Conservation (phyloP, 1,140 invertebrate species). For the Ceratina australensis region DNA sequence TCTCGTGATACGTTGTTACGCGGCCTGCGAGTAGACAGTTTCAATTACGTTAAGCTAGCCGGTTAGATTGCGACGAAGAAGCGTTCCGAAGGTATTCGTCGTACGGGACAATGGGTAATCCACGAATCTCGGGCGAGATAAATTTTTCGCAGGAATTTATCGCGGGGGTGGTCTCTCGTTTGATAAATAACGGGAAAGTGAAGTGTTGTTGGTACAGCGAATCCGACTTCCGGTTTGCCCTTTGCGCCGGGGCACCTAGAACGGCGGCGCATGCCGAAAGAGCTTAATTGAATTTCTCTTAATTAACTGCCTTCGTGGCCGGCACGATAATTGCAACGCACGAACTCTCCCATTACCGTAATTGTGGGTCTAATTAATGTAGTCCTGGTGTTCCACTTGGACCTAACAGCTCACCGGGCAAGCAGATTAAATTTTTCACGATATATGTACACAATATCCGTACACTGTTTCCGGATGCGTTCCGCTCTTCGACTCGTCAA, state of each 20-base stretch:
- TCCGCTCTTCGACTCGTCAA: too few species aligned
- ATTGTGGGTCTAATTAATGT: slow-evolving; percentile 66
- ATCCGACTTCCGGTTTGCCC: not conserved
- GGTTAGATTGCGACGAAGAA: not conserved
- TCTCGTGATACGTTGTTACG: slow-evolving; percentile 19
- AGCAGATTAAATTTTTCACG: slow-evolving; percentile 57
- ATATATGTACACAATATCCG: slow-evolving; percentile 27
- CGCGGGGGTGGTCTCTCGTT: too few species aligned
- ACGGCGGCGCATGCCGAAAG: slow-evolving; percentile 42
- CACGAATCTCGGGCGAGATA: not conserved
- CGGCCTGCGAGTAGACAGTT: slow-evolving; percentile 21
- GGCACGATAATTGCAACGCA: slow-evolving; percentile 65
- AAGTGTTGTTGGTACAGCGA: not conserved
- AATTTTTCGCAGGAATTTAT: not conserved
- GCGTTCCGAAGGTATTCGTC: not conserved
- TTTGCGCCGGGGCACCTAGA: not conserved
- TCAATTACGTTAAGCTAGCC: slow-evolving; percentile 23
- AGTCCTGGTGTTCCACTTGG: slow-evolving; percentile 48
- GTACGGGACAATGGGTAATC: too few species aligned
- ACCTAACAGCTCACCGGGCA: not conserved
- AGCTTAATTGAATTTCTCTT: slow-evolving; percentile 69
- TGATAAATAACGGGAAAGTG: too few species aligned
- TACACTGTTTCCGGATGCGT: too few species aligned
- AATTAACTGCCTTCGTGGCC: slow-evolving; percentile 63
- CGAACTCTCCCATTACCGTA: slow-evolving; percentile 67